phyloP scores from a whole-genome alignment of 2,113 vertebrate species.

The Dermatemys mawii region DNA sequence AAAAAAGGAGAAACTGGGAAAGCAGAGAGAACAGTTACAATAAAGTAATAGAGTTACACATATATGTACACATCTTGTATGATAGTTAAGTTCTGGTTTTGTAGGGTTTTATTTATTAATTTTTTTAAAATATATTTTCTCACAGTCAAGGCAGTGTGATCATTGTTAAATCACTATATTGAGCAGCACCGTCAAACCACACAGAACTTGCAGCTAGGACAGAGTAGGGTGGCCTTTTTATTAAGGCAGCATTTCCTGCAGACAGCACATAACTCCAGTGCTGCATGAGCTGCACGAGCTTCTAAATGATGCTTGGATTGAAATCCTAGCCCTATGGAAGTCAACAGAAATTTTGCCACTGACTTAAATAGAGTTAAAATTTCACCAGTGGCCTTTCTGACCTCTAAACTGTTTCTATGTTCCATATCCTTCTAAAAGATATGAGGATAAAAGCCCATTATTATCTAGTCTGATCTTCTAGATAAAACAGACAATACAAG shows the following conservation, averaged over 20 bases:
- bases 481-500: neutral
- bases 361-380: neutral
- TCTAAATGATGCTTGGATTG: fast-evolving
- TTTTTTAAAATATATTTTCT: neutral
- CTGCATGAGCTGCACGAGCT: neutral
- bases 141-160: neutral
- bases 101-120: neutral
- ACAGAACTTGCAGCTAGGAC: fast-evolving
- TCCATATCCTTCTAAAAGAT: neutral
- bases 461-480: neutral
- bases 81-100: neutral
- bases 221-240: fast-evolving
- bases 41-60: neutral
- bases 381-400: neutral
- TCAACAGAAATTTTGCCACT: neutral
- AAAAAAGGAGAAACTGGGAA: neutral
- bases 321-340: neutral
- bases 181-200: neutral
- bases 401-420: neutral
- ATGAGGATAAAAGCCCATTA: neutral
- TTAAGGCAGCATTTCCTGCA: fast-evolving
- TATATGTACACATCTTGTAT: neutral
- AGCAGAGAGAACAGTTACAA: neutral
- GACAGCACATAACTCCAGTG: neutral
- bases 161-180: fast-evolving